Percentiles rank a stretch among this genome's conserved stretches.
Conservation (phyloP, 2,113 vertebrate genomes). For the Mus pahari region DNA sequence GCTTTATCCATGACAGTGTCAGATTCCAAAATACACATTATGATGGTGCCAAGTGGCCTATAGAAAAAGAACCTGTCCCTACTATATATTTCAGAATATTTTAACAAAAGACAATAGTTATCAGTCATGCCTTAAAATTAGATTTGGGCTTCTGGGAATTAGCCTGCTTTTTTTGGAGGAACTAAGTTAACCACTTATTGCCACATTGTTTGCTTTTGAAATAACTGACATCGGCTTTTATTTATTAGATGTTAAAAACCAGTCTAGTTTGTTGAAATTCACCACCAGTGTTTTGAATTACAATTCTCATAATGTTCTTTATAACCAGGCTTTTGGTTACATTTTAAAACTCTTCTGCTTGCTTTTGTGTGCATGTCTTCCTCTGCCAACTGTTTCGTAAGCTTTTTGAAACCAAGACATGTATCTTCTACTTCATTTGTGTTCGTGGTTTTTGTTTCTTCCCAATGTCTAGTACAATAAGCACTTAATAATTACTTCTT, state of each 20-base stretch:
- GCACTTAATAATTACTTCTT: conserved; percentile 50
- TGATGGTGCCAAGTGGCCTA: conserved; percentile 30
- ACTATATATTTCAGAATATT: conserved; percentile 37
- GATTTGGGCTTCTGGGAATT: conserved; percentile 19
- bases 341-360: conserved; percentile 26
- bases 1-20: not conserved
- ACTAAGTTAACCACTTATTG: conserved; percentile 38
- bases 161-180: conserved; percentile 17
- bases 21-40: not conserved
- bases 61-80: not conserved
- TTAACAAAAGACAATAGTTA: conserved; percentile 10
- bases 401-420: conserved; percentile 22
- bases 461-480: conserved; percentile 28
- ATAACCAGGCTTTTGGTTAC: conserved; percentile 36
- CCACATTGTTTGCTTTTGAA: conserved; percentile 39
- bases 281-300: conserved; percentile 36
- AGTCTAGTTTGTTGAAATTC: conserved; percentile 47
- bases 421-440: conserved; percentile 31
- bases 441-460: not conserved
- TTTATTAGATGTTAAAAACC: conserved; percentile 54
- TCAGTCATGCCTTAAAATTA: conserved; percentile 52
- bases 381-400: conserved; percentile 65
- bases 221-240: not conserved
- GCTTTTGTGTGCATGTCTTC: not conserved
- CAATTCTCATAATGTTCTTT: conserved; percentile 44